These are phyloP conservation scores for Sipha maydis DNA, from an alignment of 2,888 invertebrate genomes.

Conservation along the genomic window DNA sequence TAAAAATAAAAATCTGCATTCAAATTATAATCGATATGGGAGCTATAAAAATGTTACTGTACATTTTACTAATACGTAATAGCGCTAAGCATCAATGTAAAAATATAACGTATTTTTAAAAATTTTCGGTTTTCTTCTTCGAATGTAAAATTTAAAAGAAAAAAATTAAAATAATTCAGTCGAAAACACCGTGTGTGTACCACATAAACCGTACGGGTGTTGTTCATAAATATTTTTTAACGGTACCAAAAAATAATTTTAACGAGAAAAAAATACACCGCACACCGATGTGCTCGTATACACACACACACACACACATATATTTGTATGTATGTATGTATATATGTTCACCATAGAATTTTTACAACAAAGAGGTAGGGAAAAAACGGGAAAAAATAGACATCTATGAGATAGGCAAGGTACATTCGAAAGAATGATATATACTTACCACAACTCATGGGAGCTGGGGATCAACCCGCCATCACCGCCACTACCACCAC, in stretches of 20 bases:
- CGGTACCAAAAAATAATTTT: neutral
- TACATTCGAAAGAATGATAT: slow-evolving; percentile 40
- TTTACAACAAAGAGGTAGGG: slow-evolving; percentile 41
- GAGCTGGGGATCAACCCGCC: slow-evolving; percentile 42
- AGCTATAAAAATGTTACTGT: neutral
- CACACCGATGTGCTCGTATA: neutral
- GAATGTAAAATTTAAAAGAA: neutral
- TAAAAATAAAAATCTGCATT: neutral
- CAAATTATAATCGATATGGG: neutral
- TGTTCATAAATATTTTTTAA: neutral
- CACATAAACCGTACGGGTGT: no score
- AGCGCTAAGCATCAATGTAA: neutral
- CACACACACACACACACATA: neutral
- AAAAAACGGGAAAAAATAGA: slow-evolving; percentile 22
- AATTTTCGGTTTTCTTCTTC: neutral
- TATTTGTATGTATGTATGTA: neutral
- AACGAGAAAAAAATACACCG: slow-evolving; percentile 5
- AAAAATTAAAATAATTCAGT: neutral
- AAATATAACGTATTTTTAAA: neutral
- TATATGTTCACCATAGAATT: slow-evolving; percentile 11
- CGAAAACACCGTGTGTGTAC: no score
- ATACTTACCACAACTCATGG: slow-evolving; percentile 29
- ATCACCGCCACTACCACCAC: neutral
- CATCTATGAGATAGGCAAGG: slow-evolving; percentile 28
- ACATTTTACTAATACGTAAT: neutral